Evolutionary conservation across 2,113 vertebrate species (phyloP).

Genomic region (Boulengeromyrus knoepffleri): DNA sequence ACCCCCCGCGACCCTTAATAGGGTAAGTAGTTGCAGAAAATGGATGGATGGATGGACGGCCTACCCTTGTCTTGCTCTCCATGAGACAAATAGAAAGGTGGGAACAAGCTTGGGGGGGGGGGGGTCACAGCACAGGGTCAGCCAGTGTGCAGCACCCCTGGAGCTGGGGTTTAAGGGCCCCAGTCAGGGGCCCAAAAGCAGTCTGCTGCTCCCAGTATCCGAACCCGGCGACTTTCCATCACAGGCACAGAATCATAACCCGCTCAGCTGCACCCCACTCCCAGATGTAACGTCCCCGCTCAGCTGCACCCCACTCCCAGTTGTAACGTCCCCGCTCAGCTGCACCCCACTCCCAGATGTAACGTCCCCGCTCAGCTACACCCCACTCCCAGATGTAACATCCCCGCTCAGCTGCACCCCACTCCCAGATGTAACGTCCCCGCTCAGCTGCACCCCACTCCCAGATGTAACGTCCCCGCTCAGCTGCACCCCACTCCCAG

Average conservation of each 20-base stretch:
- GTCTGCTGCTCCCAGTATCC: background rate
- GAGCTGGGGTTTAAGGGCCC: background rate
- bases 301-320: too few species aligned
- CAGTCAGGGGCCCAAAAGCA: background rate
- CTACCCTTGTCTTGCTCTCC: background rate
- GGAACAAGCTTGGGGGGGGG: background rate
- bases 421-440: too few species aligned
- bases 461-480: too few species aligned
- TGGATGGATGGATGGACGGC: background rate
- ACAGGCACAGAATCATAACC: background rate
- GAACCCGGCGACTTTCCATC: background rate
- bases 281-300: too few species aligned
- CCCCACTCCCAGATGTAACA: too few species aligned
- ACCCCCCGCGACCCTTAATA: background rate
- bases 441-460: too few species aligned
- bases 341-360: too few species aligned
- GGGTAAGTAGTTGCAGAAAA: background rate
- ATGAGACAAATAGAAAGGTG: background rate
- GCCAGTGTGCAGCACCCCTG: background rate
- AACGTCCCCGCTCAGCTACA: too few species aligned
- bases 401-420: too few species aligned
- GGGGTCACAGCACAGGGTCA: background rate
- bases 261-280: too few species aligned
- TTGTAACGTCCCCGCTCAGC: too few species aligned
- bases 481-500: too few species aligned